Conservation (phyloP, 2,797 vertebrate species). For the Rhinichthys osculus region DNA sequence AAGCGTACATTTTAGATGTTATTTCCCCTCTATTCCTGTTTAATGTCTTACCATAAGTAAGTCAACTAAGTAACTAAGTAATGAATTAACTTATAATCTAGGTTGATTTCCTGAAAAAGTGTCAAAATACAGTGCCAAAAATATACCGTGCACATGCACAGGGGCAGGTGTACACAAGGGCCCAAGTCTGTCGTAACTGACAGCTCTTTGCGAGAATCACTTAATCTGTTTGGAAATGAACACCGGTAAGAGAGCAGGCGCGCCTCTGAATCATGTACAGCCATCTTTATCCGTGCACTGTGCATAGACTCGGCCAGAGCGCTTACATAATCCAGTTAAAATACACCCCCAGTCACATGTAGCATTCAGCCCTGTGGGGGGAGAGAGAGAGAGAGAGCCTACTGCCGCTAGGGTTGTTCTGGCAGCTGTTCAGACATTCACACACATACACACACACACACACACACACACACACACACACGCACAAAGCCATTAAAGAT, state of each 20-base stretch:
- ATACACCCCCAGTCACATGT: constrained; percentile 84
- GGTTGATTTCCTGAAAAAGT: neutral
- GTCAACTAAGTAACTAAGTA: no score
- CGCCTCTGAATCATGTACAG: constrained; percentile 75
- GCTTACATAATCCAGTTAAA: constrained; percentile 85
- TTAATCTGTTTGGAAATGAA: constrained; percentile 67
- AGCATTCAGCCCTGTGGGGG: constrained; percentile 78
- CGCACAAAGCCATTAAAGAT: constrained; percentile 63
- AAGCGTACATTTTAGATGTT: neutral
- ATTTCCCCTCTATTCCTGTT: neutral
- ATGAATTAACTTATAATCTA: no score
- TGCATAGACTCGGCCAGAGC: constrained; percentile 74
- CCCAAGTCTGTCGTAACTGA: constrained; percentile 44
- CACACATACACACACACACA: constrained; percentile 48
- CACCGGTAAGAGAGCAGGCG: constrained; percentile 69
- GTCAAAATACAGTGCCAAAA: neutral
- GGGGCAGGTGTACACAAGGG: neutral
- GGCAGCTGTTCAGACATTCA: constrained; percentile 76
- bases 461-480: constrained; percentile 58
- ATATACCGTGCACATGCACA: neutral
- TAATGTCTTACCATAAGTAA: neutral
- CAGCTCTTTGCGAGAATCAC: constrained; percentile 69
- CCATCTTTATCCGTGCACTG: constrained; percentile 75
- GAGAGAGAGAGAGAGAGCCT: constrained; percentile 80
- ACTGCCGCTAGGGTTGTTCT: constrained; percentile 76